Percentiles rank a stretch among this genome's conserved stretches.
Evolutionary conservation across 1,140 invertebrate genomes (phyloP).

Genomic region (Euschistus heros): DNA sequence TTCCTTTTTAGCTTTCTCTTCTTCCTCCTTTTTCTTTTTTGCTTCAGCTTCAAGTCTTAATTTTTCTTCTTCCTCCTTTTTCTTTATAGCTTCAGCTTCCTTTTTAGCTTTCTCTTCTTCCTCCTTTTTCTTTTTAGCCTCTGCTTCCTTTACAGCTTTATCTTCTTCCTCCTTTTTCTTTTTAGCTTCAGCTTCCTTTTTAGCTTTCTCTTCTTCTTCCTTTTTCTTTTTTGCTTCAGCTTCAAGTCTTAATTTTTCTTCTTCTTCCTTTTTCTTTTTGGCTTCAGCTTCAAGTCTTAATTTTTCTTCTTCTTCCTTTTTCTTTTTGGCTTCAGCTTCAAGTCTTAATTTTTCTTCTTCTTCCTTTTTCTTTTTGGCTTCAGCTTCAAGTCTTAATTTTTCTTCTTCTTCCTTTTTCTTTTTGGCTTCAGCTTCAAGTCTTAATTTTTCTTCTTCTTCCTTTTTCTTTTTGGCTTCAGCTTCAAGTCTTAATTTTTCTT

Average conservation of each 20-base stretch:
- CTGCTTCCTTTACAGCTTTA: slow-evolving; percentile 27
- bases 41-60: slow-evolving; percentile 13
- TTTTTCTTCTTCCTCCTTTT: slow-evolving; percentile 18
- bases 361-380: slow-evolving; percentile 28
- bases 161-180: slow-evolving; percentile 28
- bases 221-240: slow-evolving; percentile 25
- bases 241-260: slow-evolving; percentile 25
- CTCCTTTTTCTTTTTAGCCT: slow-evolving; percentile 23
- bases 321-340: slow-evolving; percentile 28
- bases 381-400: slow-evolving; percentile 28
- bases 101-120: slow-evolving; percentile 24
- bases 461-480: slow-evolving; percentile 27
- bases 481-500: not conserved
- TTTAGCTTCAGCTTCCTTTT: slow-evolving; percentile 27
- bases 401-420: slow-evolving; percentile 30
- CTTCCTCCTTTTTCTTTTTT: slow-evolving; percentile 20
- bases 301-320: slow-evolving; percentile 28
- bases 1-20: slow-evolving; percentile 26
- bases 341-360: slow-evolving; percentile 28
- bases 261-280: not conserved
- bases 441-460: slow-evolving; percentile 19
- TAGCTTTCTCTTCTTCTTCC: slow-evolving; percentile 28
- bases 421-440: slow-evolving; percentile 7
- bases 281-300: slow-evolving; percentile 24
- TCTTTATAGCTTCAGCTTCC: slow-evolving; percentile 21